A percentile compares a stretch with the other conserved stretches of the same genome.
These are phyloP conservation scores for Forficula auricularia DNA, from an alignment of 1,140 invertebrate species.

Conservation along the genomic window DNA sequence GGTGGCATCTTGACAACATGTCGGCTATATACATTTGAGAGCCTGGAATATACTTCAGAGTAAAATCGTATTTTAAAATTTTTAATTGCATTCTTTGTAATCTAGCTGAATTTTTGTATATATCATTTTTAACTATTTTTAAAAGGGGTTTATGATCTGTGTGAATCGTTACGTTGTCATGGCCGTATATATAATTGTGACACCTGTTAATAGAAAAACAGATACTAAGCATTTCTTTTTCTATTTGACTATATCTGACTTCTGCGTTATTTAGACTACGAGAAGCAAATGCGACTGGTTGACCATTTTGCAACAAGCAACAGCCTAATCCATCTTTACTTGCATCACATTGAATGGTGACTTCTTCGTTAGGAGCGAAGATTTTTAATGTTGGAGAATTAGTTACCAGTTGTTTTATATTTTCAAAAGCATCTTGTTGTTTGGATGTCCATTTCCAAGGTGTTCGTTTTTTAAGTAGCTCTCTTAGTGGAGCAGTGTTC, in stretches of 20 bases:
- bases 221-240: conserved; percentile 4
- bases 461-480: conserved; percentile 15
- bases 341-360: conserved; percentile 18
- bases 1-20: too few species aligned
- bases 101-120: too few species aligned
- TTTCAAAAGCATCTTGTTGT: conserved; percentile 15
- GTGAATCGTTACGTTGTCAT: conserved; percentile 17
- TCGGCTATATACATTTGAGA: too few species aligned
- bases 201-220: conserved; percentile 21
- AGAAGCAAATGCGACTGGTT: conserved; percentile 21
- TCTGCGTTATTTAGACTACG: conserved; percentile 15
- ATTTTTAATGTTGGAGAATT: conserved; percentile 15
- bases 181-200: conserved; percentile 24
- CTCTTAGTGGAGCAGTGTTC: conserved; percentile 13
- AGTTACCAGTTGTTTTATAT: conserved; percentile 16
- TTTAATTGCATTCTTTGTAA: too few species aligned
- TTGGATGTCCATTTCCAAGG: conserved; percentile 12
- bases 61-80: too few species aligned
- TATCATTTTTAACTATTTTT: too few species aligned
- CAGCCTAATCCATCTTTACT: conserved; percentile 20
- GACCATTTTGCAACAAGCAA: conserved; percentile 17
- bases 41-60: too few species aligned
- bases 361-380: conserved; percentile 16
- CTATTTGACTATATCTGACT: conserved; percentile 4
- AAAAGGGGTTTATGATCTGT: conserved; percentile 23